Evolutionary conservation across 53 echinoderm and acorn worm species (phyloP).

Genomic region (Holothuria scabra): DNA sequence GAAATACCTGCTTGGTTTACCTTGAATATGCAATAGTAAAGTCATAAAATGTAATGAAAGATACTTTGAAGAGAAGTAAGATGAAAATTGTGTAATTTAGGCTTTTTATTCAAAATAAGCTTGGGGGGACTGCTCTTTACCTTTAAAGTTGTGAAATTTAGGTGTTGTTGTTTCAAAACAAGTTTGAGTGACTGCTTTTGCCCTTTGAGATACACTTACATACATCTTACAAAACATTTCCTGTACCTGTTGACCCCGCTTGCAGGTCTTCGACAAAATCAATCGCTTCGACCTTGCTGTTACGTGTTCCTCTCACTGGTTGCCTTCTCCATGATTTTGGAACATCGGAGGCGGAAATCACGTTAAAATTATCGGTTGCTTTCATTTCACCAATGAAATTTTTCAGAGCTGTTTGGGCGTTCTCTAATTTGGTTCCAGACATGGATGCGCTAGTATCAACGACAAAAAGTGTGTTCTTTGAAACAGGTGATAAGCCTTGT

Average conservation of each 20-base stretch:
- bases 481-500: conserved; percentile 62
- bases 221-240: too few relatives aligned
- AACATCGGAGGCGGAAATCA: conserved; percentile 38
- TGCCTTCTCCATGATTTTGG: neutral
- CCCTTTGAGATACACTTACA: too few relatives aligned
- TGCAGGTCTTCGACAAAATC: neutral
- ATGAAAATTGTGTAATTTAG: too few relatives aligned
- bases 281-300: conserved; percentile 2
- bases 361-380: conserved; percentile 9
- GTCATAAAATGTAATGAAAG: too few relatives aligned
- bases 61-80: too few relatives aligned
- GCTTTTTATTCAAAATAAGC: too few relatives aligned
- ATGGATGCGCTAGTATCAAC: conserved; percentile 86
- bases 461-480: conserved; percentile 77
- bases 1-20: too few relatives aligned
- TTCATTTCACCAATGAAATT: neutral
- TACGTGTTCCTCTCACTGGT: neutral
- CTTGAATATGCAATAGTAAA: too few relatives aligned
- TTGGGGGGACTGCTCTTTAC: too few relatives aligned
- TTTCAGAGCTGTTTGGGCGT: neutral
- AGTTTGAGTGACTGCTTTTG: too few relatives aligned
- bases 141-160: too few relatives aligned
- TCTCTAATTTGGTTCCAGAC: conserved; percentile 67
- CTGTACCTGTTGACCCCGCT: neutral
- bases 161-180: too few relatives aligned